phyloP scores from a whole-genome alignment of 2,888 invertebrate genomes.

The Microdon myrmicae region DNA sequence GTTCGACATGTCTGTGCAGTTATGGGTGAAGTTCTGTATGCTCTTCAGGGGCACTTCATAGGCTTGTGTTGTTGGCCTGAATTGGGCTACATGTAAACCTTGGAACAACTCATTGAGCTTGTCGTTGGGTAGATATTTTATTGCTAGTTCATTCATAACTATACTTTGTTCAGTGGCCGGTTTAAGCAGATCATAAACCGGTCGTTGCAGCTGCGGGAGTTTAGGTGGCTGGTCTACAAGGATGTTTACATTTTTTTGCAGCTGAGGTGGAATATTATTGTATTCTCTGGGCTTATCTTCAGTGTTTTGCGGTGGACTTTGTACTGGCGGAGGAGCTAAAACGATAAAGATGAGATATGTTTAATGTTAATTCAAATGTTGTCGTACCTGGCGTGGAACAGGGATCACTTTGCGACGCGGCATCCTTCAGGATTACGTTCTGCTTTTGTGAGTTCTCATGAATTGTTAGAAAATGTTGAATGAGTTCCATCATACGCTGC shows the following conservation, averaged over 20 bases:
- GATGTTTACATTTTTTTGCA: slow-evolving; percentile 14
- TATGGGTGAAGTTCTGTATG: slow-evolving; percentile 57
- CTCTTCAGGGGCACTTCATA: slow-evolving; percentile 53
- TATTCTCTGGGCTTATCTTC: slow-evolving; percentile 19
- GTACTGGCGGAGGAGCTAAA: slow-evolving; percentile 19
- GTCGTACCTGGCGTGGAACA: background rate
- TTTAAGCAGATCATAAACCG: slow-evolving; percentile 43
- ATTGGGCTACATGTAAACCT: slow-evolving; percentile 53
- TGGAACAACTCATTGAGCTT: slow-evolving; percentile 60
- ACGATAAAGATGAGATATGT: background rate
- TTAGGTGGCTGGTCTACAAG: slow-evolving; percentile 1
- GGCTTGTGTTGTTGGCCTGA: slow-evolving; percentile 2
- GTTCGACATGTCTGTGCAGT: slow-evolving; percentile 60
- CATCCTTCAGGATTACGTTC: slow-evolving; percentile 41
- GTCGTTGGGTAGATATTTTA: slow-evolving; percentile 62
- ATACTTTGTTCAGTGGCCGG: slow-evolving; percentile 61
- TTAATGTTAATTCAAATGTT: background rate
- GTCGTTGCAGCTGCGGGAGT: background rate
- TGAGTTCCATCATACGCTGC: slow-evolving; percentile 53
- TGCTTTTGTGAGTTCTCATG: slow-evolving; percentile 9
- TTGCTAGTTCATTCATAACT: slow-evolving; percentile 63
- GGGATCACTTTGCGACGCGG: slow-evolving; percentile 53
- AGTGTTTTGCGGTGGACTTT: slow-evolving; percentile 18
- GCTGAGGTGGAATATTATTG: slow-evolving; percentile 8
- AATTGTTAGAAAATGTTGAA: slow-evolving; percentile 17